Evolutionary conservation across 1,140 invertebrate genomes (phyloP).

Genomic region (Globodera rostochiensis): DNA sequence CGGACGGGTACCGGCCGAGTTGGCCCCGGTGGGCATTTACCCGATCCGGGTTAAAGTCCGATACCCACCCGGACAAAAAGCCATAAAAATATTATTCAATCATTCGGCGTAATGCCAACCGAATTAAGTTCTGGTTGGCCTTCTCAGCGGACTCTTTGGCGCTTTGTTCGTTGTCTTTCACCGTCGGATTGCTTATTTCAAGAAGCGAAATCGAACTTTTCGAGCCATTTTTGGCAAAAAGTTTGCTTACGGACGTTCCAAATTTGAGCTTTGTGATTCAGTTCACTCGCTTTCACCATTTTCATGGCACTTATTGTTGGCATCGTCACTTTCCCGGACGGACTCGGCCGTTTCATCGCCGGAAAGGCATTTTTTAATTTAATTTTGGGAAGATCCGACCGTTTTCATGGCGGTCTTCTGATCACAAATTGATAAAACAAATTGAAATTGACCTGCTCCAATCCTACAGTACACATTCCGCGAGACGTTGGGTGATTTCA

Average conservation of each 20-base stretch:
- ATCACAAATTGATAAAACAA: too few relatives aligned
- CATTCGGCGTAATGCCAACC: too few relatives aligned
- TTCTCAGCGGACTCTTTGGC: constrained; percentile 83
- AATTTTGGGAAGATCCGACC: too few relatives aligned
- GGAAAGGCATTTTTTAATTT: constrained; percentile 43
- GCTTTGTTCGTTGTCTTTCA: constrained; percentile 91
- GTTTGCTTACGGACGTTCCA: constrained; percentile 29
- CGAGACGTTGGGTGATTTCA: constrained; percentile 60
- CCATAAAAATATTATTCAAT: too few relatives aligned
- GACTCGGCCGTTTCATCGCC: constrained; percentile 57
- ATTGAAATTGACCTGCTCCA: background rate
- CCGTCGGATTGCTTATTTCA: constrained; percentile 69
- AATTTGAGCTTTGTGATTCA: constrained; percentile 22
- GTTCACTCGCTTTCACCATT: constrained; percentile 54
- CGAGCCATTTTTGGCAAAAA: constrained; percentile 58
- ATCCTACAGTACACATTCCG: constrained; percentile 57
- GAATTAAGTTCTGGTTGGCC: constrained; percentile 69
- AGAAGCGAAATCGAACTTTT: constrained; percentile 49
- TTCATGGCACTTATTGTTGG: constrained; percentile 60
- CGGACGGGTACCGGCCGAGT: too few relatives aligned
- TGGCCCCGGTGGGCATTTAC: too few relatives aligned
- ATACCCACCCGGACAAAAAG: too few relatives aligned
- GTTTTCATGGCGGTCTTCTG: too few relatives aligned
- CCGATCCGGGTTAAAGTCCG: too few relatives aligned
- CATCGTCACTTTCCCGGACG: constrained; percentile 58